Percentiles rank a stretch among this genome's conserved stretches.
Evolutionary conservation across 2,888 invertebrate genomes (phyloP).

Genomic region (Ommatoiulus sabulosus): DNA sequence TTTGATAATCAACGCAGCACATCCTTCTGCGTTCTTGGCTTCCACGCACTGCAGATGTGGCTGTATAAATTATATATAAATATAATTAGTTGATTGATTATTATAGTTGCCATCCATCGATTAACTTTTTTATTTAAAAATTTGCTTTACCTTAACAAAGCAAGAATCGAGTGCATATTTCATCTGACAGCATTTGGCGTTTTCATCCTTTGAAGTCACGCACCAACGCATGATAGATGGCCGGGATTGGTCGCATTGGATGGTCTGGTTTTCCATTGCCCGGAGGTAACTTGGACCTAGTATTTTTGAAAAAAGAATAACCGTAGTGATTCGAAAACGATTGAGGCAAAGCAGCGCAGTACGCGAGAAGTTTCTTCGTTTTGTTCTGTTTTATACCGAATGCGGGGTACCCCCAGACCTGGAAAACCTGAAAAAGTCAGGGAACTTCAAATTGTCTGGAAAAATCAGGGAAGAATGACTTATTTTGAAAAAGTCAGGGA

Average conservation of each 20-base stretch:
- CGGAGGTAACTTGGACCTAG: slow-evolving; percentile 63
- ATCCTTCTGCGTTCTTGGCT: background rate
- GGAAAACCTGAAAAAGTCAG: no score
- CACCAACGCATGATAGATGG: slow-evolving; percentile 71
- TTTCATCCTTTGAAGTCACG: slow-evolving; percentile 75
- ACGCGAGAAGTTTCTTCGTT: background rate
- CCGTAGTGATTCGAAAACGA: no score
- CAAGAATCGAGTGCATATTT: slow-evolving; percentile 77
- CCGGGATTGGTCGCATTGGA: slow-evolving; percentile 64
- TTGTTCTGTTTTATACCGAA: no score
- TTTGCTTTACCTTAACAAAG: slow-evolving; percentile 33
- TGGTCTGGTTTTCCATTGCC: slow-evolving; percentile 64
- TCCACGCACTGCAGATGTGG: background rate
- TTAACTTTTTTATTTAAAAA: background rate
- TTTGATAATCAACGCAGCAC: background rate
- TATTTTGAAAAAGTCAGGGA: no score
- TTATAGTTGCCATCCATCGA: background rate
- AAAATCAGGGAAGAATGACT: no score
- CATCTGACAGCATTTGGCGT: slow-evolving; percentile 80
- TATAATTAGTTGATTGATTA: slow-evolving; percentile 10
- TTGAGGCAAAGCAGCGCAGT: background rate
- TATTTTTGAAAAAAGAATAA: background rate
- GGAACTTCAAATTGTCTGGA: no score
- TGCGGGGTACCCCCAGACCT: no score
- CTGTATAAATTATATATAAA: background rate